phyloP scores from a whole-genome alignment of 2,797 vertebrate species.

The Anguilla obscura region DNA sequence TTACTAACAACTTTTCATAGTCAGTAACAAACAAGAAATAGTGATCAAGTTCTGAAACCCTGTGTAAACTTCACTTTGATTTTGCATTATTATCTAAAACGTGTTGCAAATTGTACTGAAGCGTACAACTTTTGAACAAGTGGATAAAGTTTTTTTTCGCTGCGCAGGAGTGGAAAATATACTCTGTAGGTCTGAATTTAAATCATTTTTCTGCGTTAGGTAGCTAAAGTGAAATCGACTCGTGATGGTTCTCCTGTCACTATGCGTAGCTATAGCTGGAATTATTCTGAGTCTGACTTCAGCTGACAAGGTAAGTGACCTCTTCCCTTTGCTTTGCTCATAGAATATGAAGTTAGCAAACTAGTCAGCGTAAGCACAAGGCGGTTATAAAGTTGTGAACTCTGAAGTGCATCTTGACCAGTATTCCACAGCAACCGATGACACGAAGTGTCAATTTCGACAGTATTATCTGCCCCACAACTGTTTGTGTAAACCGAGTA shows the following conservation, averaged over 20 bases:
- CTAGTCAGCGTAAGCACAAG: constrained; percentile 9
- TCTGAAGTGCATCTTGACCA: not conserved
- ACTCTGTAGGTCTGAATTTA: constrained; percentile 46
- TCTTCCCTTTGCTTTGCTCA: constrained; percentile 31
- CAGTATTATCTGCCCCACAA: not conserved
- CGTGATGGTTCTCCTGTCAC: constrained; percentile 87
- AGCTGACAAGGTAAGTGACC: constrained; percentile 80
- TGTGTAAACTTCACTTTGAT: constrained; percentile 43
- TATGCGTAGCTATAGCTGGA: constrained; percentile 76
- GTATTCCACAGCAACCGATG: not conserved
- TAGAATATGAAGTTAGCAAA: constrained; percentile 24
- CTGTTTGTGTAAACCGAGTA: not conserved
- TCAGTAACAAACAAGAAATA: constrained; percentile 53
- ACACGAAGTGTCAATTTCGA: not conserved
- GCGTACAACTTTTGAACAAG: constrained; percentile 37
- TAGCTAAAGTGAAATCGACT: constrained; percentile 58
- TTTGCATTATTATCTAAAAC: constrained; percentile 40
- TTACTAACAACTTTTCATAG: constrained; percentile 58
- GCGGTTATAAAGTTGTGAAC: not conserved
- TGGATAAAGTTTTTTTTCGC: constrained; percentile 35
- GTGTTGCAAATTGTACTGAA: constrained; percentile 49
- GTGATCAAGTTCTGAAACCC: constrained; percentile 63
- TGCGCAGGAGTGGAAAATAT: constrained; percentile 44
- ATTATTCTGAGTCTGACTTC: constrained; percentile 72
- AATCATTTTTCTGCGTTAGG: constrained; percentile 49